Base-by-base conservation (phyloP, 2,797 vertebrate genomes). In the Babyrousa celebensis region DNA sequence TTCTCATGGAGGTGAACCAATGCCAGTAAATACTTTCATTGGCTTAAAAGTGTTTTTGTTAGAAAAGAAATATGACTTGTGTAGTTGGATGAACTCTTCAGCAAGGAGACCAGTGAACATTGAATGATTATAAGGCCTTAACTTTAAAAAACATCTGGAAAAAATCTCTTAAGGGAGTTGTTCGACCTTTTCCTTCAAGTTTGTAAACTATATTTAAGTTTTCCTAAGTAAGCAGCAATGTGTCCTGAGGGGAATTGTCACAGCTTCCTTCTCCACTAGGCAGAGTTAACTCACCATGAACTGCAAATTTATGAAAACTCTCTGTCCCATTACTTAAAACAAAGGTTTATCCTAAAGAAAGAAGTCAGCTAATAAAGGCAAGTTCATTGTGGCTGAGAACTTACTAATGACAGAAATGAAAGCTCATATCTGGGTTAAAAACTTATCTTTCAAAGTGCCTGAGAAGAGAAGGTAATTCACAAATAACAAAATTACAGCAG, bases 181-280 rank as follows among this genome's bases (percentile, higher is more conserved):
- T 88, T 96, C 86, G 82, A 96, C 95, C 91, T 97, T 97, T 97
- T 97, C 75, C 62, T 96, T 92, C 20, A 23, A 72, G 77, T 96
- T 97, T 96, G 85, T 96, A 96, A 97, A 94, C 83, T 93, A 32
- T 89, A 89, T 91, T 97, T 97, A 96, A 91, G 62, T 96, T 96
- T 97, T 93, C 67, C 82, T 89, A 97, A 96, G 83, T 83, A 94
- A 96, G 89, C 89, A 83, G 75, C 54, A 54, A 11, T 82, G 12
- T 96, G 54, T 97, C 89, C 93, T 32, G 36, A 96, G 77, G 94
- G 79, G 67, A 93, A 96, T 75, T 96, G 71, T 97, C 95, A 95
- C 43, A 78, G 62, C n/a, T 96, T 60, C 91, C 62, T 96, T 96
- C 85, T 65, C n/a, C 71, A 65, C 85, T 56, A 72, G 86, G 79